Conservation (phyloP, 92 coral and sea anemone species). For the Ricordea florida region DNA sequence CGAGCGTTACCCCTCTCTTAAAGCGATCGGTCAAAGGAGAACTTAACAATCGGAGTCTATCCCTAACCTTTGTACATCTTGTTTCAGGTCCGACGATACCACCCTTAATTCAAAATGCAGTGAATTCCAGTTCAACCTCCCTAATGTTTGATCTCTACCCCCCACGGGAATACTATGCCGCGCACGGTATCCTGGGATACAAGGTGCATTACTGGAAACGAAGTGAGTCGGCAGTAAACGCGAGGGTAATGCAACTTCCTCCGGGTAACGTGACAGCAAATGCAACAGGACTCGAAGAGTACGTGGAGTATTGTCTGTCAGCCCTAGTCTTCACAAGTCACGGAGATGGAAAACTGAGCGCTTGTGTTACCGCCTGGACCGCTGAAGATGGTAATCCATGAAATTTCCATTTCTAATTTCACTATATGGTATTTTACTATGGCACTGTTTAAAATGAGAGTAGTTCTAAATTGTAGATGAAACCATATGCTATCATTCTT, state of each 20-base stretch:
- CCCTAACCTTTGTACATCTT: background rate
- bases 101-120: background rate
- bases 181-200: background rate
- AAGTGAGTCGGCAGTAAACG: background rate
- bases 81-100: constrained; percentile 12
- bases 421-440: too few species aligned
- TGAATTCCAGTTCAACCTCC: background rate
- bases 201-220: background rate
- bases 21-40: too few species aligned
- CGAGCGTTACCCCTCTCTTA: background rate
- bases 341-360: background rate
- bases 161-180: constrained; percentile 23
- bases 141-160: background rate
- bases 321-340: background rate
- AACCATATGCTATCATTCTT: too few species aligned
- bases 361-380: background rate
- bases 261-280: background rate
- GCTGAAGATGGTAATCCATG: background rate
- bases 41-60: background rate
- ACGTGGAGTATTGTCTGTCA: constrained; percentile 9
- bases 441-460: too few species aligned
- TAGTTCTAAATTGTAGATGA: too few species aligned
- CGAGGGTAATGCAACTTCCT: background rate
- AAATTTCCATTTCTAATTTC: background rate
- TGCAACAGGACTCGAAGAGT: background rate